A percentile compares a stretch with the other conserved stretches of the same genome.
These are phyloP conservation scores for Pangasius macronema DNA, from an alignment of 2,797 vertebrate species.

Conservation along the genomic window DNA sequence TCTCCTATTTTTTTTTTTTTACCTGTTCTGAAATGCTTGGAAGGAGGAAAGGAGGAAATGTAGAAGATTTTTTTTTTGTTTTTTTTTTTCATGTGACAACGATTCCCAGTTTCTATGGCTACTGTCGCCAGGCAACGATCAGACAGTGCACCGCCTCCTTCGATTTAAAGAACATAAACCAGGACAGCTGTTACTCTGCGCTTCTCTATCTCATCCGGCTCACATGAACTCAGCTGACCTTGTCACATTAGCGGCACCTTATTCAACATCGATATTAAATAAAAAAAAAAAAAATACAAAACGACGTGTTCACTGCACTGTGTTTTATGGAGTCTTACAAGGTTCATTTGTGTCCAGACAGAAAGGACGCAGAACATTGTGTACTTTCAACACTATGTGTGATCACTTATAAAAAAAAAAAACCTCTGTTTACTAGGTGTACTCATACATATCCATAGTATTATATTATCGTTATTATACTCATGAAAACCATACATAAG, in stretches of 20 bases:
- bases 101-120: slow-evolving; percentile 49
- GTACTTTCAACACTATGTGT: background rate
- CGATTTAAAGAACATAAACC: slow-evolving; percentile 28
- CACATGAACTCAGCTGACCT: background rate
- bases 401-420: background rate
- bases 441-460: background rate
- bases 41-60: slow-evolving; percentile 11
- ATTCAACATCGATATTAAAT: background rate
- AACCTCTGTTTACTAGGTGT: background rate
- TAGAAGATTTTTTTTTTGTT: slow-evolving; percentile 14
- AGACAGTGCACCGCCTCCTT: slow-evolving; percentile 34
- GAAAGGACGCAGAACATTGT: background rate
- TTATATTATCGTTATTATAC: background rate
- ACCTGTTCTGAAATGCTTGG: slow-evolving; percentile 13
- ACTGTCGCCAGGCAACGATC: slow-evolving; percentile 50
- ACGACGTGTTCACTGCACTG: background rate
- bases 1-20: slow-evolving; percentile 1
- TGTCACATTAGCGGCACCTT: background rate
- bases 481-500: too few species aligned
- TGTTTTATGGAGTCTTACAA: background rate
- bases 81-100: slow-evolving; percentile 37
- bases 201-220: slow-evolving; percentile 2
- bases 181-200: background rate
- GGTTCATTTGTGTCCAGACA: background rate
- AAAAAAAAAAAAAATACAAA: too few species aligned